Conservation (phyloP, 2,797 vertebrate species). For the Phalanger gymnotis region DNA sequence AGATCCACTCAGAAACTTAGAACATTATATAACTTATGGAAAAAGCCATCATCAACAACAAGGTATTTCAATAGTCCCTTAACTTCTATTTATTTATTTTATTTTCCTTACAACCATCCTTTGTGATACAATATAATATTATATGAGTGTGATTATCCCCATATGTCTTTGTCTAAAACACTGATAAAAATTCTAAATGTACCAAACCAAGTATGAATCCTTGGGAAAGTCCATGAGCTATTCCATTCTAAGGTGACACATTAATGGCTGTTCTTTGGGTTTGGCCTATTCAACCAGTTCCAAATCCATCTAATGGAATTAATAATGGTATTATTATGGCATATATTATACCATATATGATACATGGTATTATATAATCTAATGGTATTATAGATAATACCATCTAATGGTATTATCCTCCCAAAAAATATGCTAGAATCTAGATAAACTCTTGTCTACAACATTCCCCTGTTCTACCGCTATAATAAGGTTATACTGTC, state of each 20-base stretch:
- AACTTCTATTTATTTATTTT: background rate
- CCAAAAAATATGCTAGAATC: background rate
- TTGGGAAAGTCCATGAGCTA: background rate
- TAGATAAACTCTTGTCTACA: background rate
- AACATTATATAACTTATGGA: background rate
- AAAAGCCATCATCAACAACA: background rate
- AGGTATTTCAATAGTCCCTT: background rate
- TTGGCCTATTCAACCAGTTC: background rate
- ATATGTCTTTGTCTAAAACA: background rate
- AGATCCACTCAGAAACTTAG: background rate
- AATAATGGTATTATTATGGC: no score
- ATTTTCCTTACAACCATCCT: background rate
- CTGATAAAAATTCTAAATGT: background rate
- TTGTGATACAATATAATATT: background rate
- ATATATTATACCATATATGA: no score
- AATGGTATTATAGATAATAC: no score
- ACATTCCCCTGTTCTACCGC: background rate
- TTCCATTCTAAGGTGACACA: background rate
- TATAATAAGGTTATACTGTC: background rate
- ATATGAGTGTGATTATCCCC: background rate
- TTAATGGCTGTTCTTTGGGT: background rate
- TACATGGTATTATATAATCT: no score
- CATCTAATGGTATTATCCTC: background rate
- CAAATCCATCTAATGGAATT: background rate
- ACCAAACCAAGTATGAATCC: background rate